Percentiles rank a stretch among this genome's conserved stretches.
phyloP scores from a whole-genome alignment of 2,797 vertebrate genomes.

The Lutjanus campechanus region DNA sequence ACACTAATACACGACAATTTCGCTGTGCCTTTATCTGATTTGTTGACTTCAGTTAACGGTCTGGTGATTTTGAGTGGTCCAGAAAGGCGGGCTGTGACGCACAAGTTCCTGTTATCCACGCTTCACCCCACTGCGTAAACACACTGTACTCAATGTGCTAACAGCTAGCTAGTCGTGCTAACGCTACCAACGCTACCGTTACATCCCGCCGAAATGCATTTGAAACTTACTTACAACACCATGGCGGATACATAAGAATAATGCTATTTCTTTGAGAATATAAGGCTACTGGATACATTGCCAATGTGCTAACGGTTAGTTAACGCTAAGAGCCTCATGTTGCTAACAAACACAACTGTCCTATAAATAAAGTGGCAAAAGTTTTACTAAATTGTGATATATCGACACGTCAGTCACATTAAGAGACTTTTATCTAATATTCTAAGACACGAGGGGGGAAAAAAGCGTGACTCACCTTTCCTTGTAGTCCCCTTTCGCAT shows the following conservation, averaged over 20 bases:
- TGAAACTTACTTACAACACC: background rate
- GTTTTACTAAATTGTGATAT: background rate
- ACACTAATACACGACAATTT: fast-evolving
- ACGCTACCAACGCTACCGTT: fast-evolving
- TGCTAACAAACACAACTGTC: conserved; percentile 7
- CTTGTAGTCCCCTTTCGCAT: background rate
- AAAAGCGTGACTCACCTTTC: conserved; percentile 19
- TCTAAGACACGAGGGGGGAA: fast-evolving
- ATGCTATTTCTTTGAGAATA: background rate
- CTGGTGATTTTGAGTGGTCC: background rate
- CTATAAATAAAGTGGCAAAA: background rate
- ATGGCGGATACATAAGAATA: background rate
- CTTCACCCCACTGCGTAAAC: conserved; percentile 29
- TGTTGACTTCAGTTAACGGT: conserved; percentile 27
- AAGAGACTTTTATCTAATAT: fast-evolving
- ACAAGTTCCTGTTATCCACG: conserved; percentile 50
- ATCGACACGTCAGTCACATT: fast-evolving
- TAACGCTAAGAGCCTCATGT: conserved; percentile 4
- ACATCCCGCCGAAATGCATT: background rate
- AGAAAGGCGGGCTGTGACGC: conserved; percentile 73
- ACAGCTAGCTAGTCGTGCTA: background rate
- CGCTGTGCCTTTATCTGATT: background rate
- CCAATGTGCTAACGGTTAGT: conserved; percentile 4
- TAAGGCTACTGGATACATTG: background rate
- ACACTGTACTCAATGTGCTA: background rate